These are phyloP conservation scores for Imbricaverruca yamaguchii DNA, from an alignment of 2,888 invertebrate species.

Conservation along the genomic window DNA sequence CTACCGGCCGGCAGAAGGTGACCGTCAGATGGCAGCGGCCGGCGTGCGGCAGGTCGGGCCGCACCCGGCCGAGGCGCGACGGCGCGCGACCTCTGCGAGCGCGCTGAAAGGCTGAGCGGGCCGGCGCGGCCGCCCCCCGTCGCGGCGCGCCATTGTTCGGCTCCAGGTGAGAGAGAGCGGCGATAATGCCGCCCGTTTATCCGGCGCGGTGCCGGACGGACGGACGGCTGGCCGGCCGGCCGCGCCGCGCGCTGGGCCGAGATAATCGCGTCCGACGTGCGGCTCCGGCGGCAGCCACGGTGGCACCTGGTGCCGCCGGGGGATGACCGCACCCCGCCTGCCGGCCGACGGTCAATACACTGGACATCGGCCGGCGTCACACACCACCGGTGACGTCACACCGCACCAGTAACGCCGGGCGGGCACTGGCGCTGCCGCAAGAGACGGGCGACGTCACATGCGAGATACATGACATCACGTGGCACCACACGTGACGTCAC, in stretches of 20 bases:
- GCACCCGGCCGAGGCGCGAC: background rate
- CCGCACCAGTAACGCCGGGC: no score
- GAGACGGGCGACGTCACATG: no score
- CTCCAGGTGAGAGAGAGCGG: slow-evolving; percentile 1
- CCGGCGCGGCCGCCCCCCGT: slow-evolving; percentile 14
- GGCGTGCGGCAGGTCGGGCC: background rate
- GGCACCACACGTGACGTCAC: no score
- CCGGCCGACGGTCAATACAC: background rate
- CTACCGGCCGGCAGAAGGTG: background rate
- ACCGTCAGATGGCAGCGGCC: background rate
- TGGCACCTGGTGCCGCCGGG: background rate
- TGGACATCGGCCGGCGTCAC: background rate
- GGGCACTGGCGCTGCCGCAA: no score
- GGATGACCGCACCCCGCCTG: background rate
- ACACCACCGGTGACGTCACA: no score
- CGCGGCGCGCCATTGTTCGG: slow-evolving; percentile 3
- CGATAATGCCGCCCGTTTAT: slow-evolving; percentile 5
- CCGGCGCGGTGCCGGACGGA: background rate
- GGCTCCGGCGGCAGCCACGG: background rate
- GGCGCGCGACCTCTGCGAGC: background rate
- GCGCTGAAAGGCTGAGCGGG: slow-evolving; percentile 12
- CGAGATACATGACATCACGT: no score
- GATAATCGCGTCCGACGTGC: background rate
- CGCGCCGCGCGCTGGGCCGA: background rate
- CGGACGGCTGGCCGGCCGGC: no score